Evolutionary conservation across 2,113 vertebrate species (phyloP), one percentile per base, ranked within the genome.

Genomic region (Pelvicachromis taeniatus): DNA sequence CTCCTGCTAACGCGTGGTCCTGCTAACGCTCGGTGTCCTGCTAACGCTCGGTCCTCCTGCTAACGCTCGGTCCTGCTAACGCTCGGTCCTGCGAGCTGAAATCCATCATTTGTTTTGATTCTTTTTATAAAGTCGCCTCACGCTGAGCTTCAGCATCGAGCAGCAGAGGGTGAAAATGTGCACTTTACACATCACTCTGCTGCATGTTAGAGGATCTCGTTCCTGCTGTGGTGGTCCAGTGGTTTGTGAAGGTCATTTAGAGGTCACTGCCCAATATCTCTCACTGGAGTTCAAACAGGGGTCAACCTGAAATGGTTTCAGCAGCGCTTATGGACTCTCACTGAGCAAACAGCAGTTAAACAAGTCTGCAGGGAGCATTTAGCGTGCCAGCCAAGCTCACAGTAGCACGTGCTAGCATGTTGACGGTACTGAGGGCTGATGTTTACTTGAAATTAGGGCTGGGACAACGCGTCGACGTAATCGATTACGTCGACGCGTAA

Each of bases 361-460:
- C 31, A 68, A 35, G 0, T 19, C 31, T 11, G 9, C 21, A 70
- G 42, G 19, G 33, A 56, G 52, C 33, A 21, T 7, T 42, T 38
- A 68, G 59, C 31, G 23, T 26, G n/a, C 2, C 12, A 73, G 68
- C 68, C 68, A 4, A 4, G 68, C 23, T 7, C 68, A 48, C 0
- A 29, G 29, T 29, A 29, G 42, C 40, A 29, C 0, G 1, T 48
- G 40, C 23, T 73, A 29, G 42, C 23, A 50, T 48, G 23, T 48
- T 19, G 16, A 1, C 0, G 0, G 23, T 17, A 48, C 26, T 0
- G 21, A 17, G 65, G 0, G 3, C 17, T 0, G 4, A 70, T 16
- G 45, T 16, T 16, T 16, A 48, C 45, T 16, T 16, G 45, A 48
- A 48, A 48, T 3, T n/a, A n/a, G n/a, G n/a, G n/a, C n/a, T n/a